A percentile compares a stretch with the other conserved stretches of the same genome.
phyloP scores from a whole-genome alignment of 2,888 invertebrate genomes.

The Cheilosia urbana region DNA sequence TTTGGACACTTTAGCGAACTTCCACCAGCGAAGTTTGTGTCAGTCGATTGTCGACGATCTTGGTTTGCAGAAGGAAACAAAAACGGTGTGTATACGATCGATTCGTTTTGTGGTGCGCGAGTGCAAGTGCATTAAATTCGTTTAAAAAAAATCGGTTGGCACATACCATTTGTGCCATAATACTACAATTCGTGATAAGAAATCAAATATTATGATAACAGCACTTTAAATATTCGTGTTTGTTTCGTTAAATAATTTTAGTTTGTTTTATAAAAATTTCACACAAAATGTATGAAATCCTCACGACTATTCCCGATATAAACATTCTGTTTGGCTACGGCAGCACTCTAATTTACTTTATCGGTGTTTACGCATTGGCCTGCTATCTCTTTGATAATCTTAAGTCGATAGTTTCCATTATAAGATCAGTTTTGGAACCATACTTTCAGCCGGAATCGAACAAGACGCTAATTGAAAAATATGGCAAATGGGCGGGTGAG shows the following conservation, averaged over 20 bases:
- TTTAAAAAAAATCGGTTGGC: conserved; percentile 9
- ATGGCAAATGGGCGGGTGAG: conserved; percentile 95
- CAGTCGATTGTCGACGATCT: conserved; percentile 68
- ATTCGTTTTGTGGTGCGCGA: conserved; percentile 15
- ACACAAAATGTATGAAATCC: conserved; percentile 40
- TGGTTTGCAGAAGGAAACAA: conserved; percentile 66
- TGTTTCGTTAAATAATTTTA: too few relatives aligned
- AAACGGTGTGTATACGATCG: conserved; percentile 9
- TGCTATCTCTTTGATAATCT: conserved; percentile 85
- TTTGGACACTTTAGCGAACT: conserved; percentile 57
- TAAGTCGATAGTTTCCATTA: conserved; percentile 86
- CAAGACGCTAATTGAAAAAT: conserved; percentile 87
- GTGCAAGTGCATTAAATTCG: conserved; percentile 4
- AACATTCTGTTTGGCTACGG: conserved; percentile 79
- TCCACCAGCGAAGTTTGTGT: conserved; percentile 31
- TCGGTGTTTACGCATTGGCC: conserved; percentile 78
- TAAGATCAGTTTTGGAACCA: conserved; percentile 87
- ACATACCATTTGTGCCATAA: not conserved
- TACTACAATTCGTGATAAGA: not conserved
- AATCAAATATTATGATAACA: too few relatives aligned
- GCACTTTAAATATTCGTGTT: too few relatives aligned
- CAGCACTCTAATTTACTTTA: conserved; percentile 78
- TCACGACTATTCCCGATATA: conserved; percentile 77
- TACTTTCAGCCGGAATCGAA: conserved; percentile 87
- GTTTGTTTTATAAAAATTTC: too few relatives aligned